Evolutionary conservation across 2,888 invertebrate genomes (phyloP), one percentile per base, ranked within the genome.

Genomic region (Lithophane socia): DNA sequence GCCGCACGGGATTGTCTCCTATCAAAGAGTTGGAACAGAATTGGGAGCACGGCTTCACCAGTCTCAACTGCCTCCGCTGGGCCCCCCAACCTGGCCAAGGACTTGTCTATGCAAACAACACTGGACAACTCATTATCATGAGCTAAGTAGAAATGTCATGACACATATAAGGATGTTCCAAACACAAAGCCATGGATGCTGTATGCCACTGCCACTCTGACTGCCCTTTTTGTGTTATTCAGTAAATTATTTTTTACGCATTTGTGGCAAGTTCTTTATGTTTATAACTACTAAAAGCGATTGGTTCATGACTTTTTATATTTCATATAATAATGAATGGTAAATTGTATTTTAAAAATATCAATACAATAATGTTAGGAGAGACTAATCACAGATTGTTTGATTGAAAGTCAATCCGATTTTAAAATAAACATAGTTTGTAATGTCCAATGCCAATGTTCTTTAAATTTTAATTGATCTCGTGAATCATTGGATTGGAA

Each of bases 61-160:
- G 98, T 92, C 97, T 98, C 66, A 99, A 99, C 96, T 98, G 98
- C 89, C 98, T 98, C 73, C 97, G 98, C 74, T 99, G 98, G 98
- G 97, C 98, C 74, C 98, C 98, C 0, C 97, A 97, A 67, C 97
- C 98, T 0, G 99, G 99, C 0, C 98, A 98, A 91, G 99, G 99
- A 3, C 97, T 99, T 76, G 98, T 98, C 70, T 99, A 98, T 93
- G 98, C 98, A 42, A 99, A 98, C 86, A 99, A 98, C 92, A 98
- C 98, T 29, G 99, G 99, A 73, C 98, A 98, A 90, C 97, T 99
- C 83, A 97, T 97, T 90, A 97, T 98, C 88, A 97, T 98, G 92
- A 97, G 97, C 88, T 97, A 97, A 95, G 88, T 89, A 65, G 71
- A 75, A 72, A 72, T 52, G 42, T 63, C 79, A 66, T 68, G 70